Evolutionary conservation across 2,888 invertebrate genomes (phyloP).

Genomic region (Sarcophaga rosellei): DNA sequence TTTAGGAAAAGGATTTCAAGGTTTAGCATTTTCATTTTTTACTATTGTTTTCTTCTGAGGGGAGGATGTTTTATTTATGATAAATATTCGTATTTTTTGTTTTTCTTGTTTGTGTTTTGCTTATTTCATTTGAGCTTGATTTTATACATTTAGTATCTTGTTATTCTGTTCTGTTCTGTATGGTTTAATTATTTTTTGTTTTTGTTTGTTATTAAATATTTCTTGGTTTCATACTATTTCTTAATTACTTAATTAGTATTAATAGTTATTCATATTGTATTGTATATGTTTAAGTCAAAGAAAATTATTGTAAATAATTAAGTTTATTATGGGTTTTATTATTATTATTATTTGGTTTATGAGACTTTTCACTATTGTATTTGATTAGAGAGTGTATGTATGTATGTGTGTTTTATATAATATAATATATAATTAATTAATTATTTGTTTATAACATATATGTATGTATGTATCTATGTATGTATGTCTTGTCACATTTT

Average conservation of each 20-base stretch:
- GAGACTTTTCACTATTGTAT: conserved; percentile 56
- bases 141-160: conserved; percentile 62
- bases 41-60: conserved; percentile 32
- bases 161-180: conserved; percentile 36
- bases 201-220: conserved; percentile 32
- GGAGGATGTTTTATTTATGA: not conserved
- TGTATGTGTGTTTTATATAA: conserved; percentile 4
- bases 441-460: not conserved
- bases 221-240: not conserved
- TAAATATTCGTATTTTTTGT: not conserved
- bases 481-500: not conserved
- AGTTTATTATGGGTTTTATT: conserved; percentile 64
- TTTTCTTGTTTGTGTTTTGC: conserved; percentile 50
- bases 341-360: conserved; percentile 56
- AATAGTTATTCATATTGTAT: conserved; percentile 2
- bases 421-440: not conserved
- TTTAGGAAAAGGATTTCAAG: not conserved
- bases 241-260: not conserved
- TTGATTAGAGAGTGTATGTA: conserved; percentile 45
- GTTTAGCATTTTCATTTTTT: conserved; percentile 14
- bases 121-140: conserved; percentile 58
- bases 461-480: not conserved
- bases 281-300: conserved; percentile 33
- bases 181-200: conserved; percentile 19
- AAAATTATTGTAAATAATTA: conserved; percentile 34